Evolutionary conservation across 2,888 invertebrate genomes (phyloP).

Genomic region (Callyntrura guangdongensis): DNA sequence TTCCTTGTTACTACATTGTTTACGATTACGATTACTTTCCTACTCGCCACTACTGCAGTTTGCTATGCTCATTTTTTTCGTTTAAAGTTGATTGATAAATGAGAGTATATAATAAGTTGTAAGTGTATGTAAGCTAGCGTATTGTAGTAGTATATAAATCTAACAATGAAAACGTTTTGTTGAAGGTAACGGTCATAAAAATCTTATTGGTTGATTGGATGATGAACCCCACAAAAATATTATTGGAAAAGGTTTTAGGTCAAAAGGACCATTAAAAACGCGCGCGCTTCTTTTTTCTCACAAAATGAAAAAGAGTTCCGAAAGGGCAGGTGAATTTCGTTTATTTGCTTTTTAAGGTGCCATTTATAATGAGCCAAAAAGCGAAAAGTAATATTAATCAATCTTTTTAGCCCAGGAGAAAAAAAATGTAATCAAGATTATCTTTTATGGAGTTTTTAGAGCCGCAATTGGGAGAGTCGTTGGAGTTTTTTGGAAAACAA

Average conservation of each 20-base stretch:
- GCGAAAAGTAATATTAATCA: too few relatives aligned
- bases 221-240: background rate
- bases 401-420: background rate
- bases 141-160: too few relatives aligned
- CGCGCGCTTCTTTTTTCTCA: background rate
- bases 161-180: too few relatives aligned
- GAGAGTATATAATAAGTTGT: background rate
- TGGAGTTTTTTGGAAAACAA: background rate
- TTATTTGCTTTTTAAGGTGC: conserved; percentile 5
- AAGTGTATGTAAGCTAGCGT: too few relatives aligned
- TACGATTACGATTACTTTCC: too few relatives aligned
- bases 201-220: background rate
- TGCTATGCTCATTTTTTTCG: background rate
- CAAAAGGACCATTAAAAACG: conserved; percentile 1
- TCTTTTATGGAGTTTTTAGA: conserved; percentile 11
- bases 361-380: conserved; percentile 2
- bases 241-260: background rate
- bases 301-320: background rate
- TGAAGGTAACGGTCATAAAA: background rate
- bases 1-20: conserved; percentile 12
- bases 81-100: background rate
- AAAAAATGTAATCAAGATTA: conserved; percentile 26
- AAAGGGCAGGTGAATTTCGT: background rate
- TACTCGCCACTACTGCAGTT: background rate
- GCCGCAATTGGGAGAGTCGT: background rate